Conservation (phyloP, 2,113 vertebrate genomes). For the Clinocottus analis region DNA sequence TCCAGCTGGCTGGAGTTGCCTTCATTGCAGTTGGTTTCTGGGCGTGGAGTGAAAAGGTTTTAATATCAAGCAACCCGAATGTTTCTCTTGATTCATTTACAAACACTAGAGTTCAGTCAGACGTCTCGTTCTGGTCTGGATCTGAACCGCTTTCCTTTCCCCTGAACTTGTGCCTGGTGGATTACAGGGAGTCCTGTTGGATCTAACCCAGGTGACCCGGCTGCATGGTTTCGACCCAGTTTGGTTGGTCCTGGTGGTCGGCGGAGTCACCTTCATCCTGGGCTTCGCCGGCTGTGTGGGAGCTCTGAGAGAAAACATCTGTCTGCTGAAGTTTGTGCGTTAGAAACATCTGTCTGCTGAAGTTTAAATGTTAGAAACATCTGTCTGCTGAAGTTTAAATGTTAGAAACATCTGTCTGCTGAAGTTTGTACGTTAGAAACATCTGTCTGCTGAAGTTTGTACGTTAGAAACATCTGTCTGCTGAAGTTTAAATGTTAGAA, state of each 20-base stretch:
- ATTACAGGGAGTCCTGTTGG: constrained; percentile 89
- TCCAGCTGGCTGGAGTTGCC: constrained; percentile 90
- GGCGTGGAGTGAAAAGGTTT: constrained; percentile 99
- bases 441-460: too few species aligned
- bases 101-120: too few species aligned
- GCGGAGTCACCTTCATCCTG: constrained; percentile 91
- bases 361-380: neutral
- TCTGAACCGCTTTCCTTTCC: too few species aligned
- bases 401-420: neutral
- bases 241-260: constrained; percentile 91
- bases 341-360: neutral
- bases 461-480: too few species aligned
- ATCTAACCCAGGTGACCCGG: constrained; percentile 93
- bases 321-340: constrained; percentile 95
- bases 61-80: too few species aligned
- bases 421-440: too few species aligned
- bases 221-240: constrained; percentile 95
- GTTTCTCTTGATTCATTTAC: too few species aligned
- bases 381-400: neutral
- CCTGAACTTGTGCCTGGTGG: neutral
- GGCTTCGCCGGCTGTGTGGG: constrained; percentile 97
- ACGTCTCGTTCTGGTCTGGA: too few species aligned
- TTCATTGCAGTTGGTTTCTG: constrained; percentile 94
- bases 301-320: constrained; percentile 97
- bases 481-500: too few species aligned